Percentiles rank a stretch among this genome's conserved stretches.
Evolutionary conservation across 2,797 vertebrate genomes (phyloP).

Genomic region (Acropternis orthonyx): DNA sequence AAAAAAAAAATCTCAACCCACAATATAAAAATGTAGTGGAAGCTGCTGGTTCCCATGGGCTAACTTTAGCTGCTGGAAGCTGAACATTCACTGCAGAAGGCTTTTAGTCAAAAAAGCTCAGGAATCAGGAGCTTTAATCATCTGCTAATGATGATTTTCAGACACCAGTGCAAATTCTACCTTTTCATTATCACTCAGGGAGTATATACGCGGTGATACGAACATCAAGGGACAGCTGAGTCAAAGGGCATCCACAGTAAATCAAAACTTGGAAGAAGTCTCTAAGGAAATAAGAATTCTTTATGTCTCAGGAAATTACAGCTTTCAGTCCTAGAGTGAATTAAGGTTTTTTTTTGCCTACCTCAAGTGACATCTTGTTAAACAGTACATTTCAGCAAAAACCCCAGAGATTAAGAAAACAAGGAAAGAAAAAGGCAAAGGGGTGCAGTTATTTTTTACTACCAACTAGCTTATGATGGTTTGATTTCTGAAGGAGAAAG

Average conservation of each 20-base stretch:
- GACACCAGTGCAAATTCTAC: background rate
- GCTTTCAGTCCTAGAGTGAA: background rate
- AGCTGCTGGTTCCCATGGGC: background rate
- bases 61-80: background rate
- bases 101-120: background rate
- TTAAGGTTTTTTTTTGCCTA: accelerated
- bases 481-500: slow-evolving; percentile 22
- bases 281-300: background rate
- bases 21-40: background rate
- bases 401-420: background rate
- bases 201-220: background rate
- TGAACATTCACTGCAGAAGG: background rate
- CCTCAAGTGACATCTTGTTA: background rate
- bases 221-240: background rate
- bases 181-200: background rate
- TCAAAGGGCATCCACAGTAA: background rate
- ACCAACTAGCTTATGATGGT: background rate
- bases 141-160: background rate
- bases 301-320: background rate
- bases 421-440: background rate
- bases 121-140: background rate
- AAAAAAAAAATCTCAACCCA: background rate
- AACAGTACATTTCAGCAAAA: background rate
- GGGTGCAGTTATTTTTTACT: background rate
- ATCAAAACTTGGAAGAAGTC: background rate